Conservation (phyloP, 2,797 vertebrate species). For the Gymnothorax javanicus region DNA sequence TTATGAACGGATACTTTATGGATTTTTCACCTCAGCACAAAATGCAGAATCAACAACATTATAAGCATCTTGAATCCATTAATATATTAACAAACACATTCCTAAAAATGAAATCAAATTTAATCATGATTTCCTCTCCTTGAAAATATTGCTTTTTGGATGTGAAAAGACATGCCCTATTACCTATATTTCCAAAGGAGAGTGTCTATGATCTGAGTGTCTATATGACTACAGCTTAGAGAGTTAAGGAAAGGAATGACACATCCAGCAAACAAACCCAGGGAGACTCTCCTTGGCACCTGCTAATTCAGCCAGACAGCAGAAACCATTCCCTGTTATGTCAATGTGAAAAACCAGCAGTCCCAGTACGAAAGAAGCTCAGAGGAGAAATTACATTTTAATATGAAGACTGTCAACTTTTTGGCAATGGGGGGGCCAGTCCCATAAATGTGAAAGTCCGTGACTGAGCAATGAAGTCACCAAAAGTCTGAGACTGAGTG, state of each 20-base stretch:
- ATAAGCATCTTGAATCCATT: neutral
- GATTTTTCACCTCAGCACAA: too few relatives aligned
- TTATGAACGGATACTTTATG: too few relatives aligned
- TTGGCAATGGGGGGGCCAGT: too few relatives aligned
- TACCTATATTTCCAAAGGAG: neutral
- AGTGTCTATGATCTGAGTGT: too few relatives aligned
- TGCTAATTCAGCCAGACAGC: conserved; percentile 3
- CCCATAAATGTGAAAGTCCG: too few relatives aligned
- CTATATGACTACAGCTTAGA: neutral
- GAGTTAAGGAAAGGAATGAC: neutral
- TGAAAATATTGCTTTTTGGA: neutral
- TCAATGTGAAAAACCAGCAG: neutral
- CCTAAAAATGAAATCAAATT: neutral
- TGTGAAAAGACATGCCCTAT: neutral
- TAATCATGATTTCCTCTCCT: neutral
- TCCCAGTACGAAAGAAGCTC: neutral
- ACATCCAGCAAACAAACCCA: conserved; percentile 16
- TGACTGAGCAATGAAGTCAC: too few relatives aligned
- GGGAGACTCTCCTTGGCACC: conserved; percentile 2
- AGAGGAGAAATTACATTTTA: neutral
- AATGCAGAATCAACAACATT: neutral
- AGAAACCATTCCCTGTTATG: neutral
- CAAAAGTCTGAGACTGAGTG: too few relatives aligned
- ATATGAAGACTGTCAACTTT: too few relatives aligned
- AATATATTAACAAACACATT: neutral